Base-by-base conservation (phyloP, 2,888 invertebrate species). In the Dione vanillae region DNA sequence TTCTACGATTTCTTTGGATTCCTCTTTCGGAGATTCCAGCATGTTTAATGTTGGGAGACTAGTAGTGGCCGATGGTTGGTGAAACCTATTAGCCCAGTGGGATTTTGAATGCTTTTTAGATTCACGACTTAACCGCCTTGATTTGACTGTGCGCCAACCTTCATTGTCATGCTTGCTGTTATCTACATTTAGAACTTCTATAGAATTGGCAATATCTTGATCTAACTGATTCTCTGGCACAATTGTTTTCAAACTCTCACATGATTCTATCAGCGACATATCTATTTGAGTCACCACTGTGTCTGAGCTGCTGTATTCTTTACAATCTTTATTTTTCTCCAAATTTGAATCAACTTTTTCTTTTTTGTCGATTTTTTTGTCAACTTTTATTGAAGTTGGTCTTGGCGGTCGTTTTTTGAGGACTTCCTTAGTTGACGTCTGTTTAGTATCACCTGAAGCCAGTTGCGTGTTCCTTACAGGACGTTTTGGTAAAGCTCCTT, bases 121-220 rank as follows among this genome's bases (percentile, higher is more conserved):
- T 79, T 94, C 93, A 14, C 92, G 90, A 77, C 93, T 94, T 54
- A 94, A 86, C 37, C 97, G 93, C 49, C 96, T 94, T 59, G 96
- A 96, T 79, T 97, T 96, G 0, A 98, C 98, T 0, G 97, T 98
- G 75, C 98, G 94, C 98, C 98, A 98, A 0, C 98, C 98, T 77
- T 97, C 97, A 51, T 94, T 88, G 73, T 93, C 89, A 64, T 80
- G 87, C 71, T 87, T 89, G 65, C 82, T 83, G 56, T 82, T 82
- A 74, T 91, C 89, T 41, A 93, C 80, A 72, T 93, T 93, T 12
- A 94, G 84, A 64, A 94, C 93, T 82, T 95, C 94, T 51, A 93
- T 83, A 1, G 93, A 91, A 77, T 89, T 90, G 0, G 87, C 85
- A 12, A 88, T 81, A 20, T 91, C 90, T 37, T 80, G 85, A 74